Conservation (phyloP, 2,888 invertebrate genomes). For the Byasa hedistus region DNA sequence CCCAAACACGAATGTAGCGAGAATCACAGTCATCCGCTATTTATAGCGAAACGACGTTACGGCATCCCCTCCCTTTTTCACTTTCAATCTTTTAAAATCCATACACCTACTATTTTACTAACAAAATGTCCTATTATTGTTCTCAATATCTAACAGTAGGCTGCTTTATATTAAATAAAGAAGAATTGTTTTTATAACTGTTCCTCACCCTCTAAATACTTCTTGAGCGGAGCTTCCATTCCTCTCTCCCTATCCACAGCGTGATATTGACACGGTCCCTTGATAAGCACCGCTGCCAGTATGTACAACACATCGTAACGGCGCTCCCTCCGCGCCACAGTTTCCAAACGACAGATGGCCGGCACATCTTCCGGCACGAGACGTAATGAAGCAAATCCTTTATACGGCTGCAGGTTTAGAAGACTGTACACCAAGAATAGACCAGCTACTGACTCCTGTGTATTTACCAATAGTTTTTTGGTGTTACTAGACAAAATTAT, state of each 20-base stretch:
- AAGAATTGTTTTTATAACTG: neutral
- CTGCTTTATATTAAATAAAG: neutral
- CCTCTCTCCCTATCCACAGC: constrained; percentile 53
- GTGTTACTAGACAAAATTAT: neutral
- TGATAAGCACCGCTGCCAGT: constrained; percentile 52
- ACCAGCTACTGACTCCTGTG: constrained; percentile 59
- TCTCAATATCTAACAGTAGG: too few relatives aligned
- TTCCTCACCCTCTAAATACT: constrained; percentile 60
- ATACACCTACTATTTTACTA: too few relatives aligned
- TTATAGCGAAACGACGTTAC: too few relatives aligned
- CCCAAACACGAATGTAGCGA: too few relatives aligned
- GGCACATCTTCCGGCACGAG: constrained; percentile 54
- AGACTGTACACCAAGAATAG: constrained; percentile 63
- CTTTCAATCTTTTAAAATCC: too few relatives aligned
- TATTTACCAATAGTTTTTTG: neutral
- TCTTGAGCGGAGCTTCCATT: constrained; percentile 52
- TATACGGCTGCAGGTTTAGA: constrained; percentile 57
- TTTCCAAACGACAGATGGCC: constrained; percentile 47
- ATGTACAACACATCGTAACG: constrained; percentile 60
- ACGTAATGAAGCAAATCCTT: constrained; percentile 51
- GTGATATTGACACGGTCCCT: constrained; percentile 54
- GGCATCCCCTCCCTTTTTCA: too few relatives aligned
- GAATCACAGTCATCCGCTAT: too few relatives aligned
- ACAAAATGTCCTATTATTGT: too few relatives aligned
- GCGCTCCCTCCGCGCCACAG: constrained; percentile 46